These are phyloP conservation scores for Anoncus sp. DNA, from an alignment of 2,888 invertebrate genomes.

Conservation along the genomic window DNA sequence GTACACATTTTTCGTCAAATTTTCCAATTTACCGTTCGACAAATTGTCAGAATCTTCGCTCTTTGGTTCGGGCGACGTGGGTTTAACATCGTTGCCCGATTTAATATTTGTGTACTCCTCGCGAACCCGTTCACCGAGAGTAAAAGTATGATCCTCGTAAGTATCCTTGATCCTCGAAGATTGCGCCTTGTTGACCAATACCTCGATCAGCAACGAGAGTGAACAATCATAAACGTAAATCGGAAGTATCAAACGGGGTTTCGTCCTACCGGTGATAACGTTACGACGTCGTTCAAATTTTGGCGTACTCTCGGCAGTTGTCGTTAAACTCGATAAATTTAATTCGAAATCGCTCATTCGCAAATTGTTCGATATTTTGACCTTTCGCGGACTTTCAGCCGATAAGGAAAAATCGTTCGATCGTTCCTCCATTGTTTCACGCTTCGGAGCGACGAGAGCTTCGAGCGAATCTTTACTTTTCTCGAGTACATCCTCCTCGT, in stretches of 20 bases:
- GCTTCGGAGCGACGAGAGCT: conserved; percentile 57
- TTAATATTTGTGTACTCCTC: conserved; percentile 82
- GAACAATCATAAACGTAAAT: conserved; percentile 89
- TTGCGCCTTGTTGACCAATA: conserved; percentile 82
- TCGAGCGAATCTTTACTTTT: conserved; percentile 65
- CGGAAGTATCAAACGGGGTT: conserved; percentile 83
- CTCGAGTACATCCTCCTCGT: conserved; percentile 61
- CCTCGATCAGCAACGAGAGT: conserved; percentile 85
- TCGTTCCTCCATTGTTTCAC: conserved; percentile 34
- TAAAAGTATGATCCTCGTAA: conserved; percentile 85
- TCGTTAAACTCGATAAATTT: conserved; percentile 68
- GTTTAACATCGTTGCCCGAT: conserved; percentile 79
- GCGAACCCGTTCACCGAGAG: conserved; percentile 77
- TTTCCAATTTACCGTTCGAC: conserved; percentile 71
- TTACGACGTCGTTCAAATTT: conserved; percentile 64
- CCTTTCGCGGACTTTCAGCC: conserved; percentile 56
- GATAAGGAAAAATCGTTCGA: conserved; percentile 27
- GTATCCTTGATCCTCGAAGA: conserved; percentile 82
- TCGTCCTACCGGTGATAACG: conserved; percentile 63
- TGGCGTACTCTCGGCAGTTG: conserved; percentile 67
- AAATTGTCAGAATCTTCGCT: conserved; percentile 83
- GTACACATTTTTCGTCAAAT: too few species aligned
- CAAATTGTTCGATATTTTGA: conserved; percentile 56
- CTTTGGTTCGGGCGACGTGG: conserved; percentile 83
- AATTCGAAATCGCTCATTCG: conserved; percentile 64